These are phyloP conservation scores for Oreochromis spilurus DNA, from an alignment of 2,113 vertebrate species.

Conservation along the genomic window DNA sequence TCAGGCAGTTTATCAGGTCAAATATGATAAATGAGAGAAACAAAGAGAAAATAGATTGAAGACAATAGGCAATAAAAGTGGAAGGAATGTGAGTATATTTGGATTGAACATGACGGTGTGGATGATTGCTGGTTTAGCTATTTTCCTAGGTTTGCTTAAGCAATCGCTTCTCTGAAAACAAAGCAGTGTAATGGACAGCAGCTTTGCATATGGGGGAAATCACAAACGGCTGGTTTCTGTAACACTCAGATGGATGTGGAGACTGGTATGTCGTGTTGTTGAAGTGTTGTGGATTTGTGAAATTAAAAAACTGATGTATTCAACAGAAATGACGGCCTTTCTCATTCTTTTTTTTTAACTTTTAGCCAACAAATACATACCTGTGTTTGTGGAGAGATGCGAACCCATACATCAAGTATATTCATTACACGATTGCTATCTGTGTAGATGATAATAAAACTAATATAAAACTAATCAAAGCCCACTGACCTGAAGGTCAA, in stretches of 20 bases:
- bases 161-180: conserved; percentile 54
- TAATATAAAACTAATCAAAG: neutral
- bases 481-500: neutral
- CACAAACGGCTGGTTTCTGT: conserved; percentile 58
- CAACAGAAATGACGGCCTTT: neutral
- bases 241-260: neutral
- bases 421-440: neutral
- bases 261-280: neutral
- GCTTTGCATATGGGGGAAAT: conserved; percentile 66
- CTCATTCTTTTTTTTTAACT: neutral
- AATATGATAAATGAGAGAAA: neutral
- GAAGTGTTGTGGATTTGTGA: neutral
- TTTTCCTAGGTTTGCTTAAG: conserved; percentile 68
- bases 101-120: neutral
- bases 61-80: neutral
- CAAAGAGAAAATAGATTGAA: neutral
- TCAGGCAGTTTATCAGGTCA: neutral
- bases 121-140: conserved; percentile 20
- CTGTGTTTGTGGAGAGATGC: neutral
- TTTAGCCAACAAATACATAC: neutral
- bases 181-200: conserved; percentile 53
- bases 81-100: neutral
- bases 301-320: neutral
- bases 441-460: neutral
- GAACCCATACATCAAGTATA: neutral